These are phyloP conservation scores for Campodea augens DNA, from an alignment of 1,140 invertebrate genomes.

Conservation along the genomic window DNA sequence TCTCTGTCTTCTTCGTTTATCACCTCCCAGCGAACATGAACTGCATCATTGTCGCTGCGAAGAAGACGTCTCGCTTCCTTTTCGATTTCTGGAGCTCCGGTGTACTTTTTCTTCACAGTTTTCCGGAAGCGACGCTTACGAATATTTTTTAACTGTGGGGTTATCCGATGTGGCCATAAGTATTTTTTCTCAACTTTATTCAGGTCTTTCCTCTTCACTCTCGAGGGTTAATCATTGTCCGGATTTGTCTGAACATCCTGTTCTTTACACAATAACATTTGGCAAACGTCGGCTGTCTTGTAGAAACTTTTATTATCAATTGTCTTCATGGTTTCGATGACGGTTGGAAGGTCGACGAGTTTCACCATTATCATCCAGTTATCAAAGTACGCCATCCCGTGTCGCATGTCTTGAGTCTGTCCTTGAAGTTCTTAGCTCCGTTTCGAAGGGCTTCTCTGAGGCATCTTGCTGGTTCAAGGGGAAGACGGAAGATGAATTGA, in stretches of 20 bases:
- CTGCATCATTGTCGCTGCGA: constrained; percentile 78
- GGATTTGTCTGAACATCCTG: constrained; percentile 46
- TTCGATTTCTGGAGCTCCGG: constrained; percentile 93
- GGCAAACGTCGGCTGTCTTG: constrained; percentile 90
- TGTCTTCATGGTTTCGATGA: constrained; percentile 86
- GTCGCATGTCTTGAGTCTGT: constrained; percentile 70
- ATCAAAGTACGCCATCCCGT: constrained; percentile 75
- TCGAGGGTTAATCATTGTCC: constrained; percentile 56
- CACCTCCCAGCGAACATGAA: constrained; percentile 77
- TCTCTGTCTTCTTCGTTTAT: constrained; percentile 73
- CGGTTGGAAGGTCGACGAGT: constrained; percentile 77
- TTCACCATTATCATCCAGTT: constrained; percentile 70
- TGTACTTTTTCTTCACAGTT: constrained; percentile 85
- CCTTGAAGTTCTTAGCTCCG: constrained; percentile 58
- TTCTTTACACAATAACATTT: constrained; percentile 71
- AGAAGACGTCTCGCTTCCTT: constrained; percentile 84
- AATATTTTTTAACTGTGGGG: constrained; percentile 87
- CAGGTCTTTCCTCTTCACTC: constrained; percentile 75
- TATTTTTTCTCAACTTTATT: constrained; percentile 89
- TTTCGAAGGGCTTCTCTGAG: constrained; percentile 53
- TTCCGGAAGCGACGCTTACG: constrained; percentile 81
- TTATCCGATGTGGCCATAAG: constrained; percentile 81
- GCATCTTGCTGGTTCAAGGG: constrained; percentile 50
- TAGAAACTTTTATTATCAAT: constrained; percentile 93
- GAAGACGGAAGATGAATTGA: constrained; percentile 70